Percentiles rank a stretch among this genome's conserved stretches.
These are phyloP conservation scores for Leuciscus waleckii DNA, from an alignment of 2,797 vertebrate genomes.

Conservation along the genomic window DNA sequence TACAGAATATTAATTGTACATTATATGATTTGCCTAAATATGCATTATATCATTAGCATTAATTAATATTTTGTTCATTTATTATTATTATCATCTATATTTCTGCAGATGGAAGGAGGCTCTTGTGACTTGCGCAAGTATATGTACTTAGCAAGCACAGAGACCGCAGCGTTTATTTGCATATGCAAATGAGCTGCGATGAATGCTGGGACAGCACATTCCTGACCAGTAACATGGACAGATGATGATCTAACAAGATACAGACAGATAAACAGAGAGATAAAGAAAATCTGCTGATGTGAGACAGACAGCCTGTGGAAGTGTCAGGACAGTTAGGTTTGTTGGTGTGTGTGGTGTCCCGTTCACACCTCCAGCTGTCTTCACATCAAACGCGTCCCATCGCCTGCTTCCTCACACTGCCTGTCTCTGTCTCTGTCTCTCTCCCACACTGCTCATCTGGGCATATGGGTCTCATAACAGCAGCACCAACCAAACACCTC, in stretches of 20 bases:
- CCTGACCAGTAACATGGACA: neutral
- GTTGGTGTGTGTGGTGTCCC: conserved; percentile 31
- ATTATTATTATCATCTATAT: neutral
- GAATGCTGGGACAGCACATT: neutral
- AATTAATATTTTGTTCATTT: neutral
- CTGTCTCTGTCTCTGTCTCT: conserved; percentile 16
- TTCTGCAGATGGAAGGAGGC: neutral
- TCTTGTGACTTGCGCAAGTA: neutral
- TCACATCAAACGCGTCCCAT: conserved; percentile 56
- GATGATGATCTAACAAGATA: conserved; percentile 22
- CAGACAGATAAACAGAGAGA: conserved; percentile 32
- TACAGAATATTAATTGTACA: neutral
- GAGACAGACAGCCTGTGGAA: conserved; percentile 44
- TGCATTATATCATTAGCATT: neutral
- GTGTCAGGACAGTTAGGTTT: conserved; percentile 6
- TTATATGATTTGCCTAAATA: neutral
- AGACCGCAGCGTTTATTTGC: neutral
- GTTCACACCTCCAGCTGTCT: conserved; percentile 60
- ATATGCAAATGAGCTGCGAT: neutral
- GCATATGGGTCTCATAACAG: conserved; percentile 25
- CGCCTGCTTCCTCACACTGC: conserved; percentile 28
- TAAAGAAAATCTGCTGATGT: conserved; percentile 10
- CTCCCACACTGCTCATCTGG: conserved; percentile 2
- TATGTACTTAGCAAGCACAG: neutral
- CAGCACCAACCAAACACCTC: conserved; percentile 8